phyloP scores from a whole-genome alignment of 2,888 invertebrate genomes.

The Brachypalpus laphriformis region DNA sequence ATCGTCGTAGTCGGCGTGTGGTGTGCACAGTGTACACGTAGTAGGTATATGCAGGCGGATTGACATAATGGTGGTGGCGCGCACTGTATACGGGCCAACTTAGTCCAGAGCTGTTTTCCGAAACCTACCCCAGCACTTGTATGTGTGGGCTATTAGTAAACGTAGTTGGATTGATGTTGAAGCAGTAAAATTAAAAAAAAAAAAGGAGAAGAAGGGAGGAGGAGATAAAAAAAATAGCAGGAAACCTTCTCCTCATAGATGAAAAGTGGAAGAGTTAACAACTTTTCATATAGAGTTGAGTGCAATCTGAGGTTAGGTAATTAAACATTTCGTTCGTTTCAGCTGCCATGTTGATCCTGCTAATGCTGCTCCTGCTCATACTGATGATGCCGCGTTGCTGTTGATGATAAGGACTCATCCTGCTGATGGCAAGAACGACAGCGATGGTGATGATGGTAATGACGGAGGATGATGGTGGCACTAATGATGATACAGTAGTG shows the following conservation, averaged over 20 bases:
- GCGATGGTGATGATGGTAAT: slow-evolving; percentile 18
- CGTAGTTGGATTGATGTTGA: slow-evolving; percentile 73
- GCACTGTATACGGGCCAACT: slow-evolving; percentile 29
- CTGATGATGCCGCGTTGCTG: slow-evolving; percentile 22
- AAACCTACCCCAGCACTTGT: slow-evolving; percentile 28
- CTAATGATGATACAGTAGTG: slow-evolving; percentile 71
- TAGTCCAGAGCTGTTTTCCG: slow-evolving; percentile 30
- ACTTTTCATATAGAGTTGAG: slow-evolving; percentile 76
- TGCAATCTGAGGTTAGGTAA: slow-evolving; percentile 77
- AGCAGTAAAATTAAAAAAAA: too few species aligned
- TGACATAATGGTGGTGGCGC: slow-evolving; percentile 54
- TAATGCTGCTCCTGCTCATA: slow-evolving; percentile 61
- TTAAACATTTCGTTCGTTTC: slow-evolving; percentile 76
- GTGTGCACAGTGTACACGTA: too few species aligned
- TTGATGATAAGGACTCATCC: slow-evolving; percentile 52
- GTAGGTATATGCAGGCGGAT: slow-evolving; percentile 21
- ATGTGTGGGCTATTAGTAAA: slow-evolving; percentile 67
- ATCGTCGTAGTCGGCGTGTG: too few species aligned
- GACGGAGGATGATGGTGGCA: slow-evolving; percentile 52
- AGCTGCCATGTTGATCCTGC: slow-evolving; percentile 72
- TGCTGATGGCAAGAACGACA: slow-evolving; percentile 30
- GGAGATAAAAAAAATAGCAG: slow-evolving; percentile 7
- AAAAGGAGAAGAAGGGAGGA: slow-evolving; percentile 24
- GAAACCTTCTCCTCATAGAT: slow-evolving; percentile 42
- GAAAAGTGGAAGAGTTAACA: slow-evolving; percentile 74